These are phyloP conservation scores for Ceratitis capitata DNA, from an alignment of 1,140 invertebrate species.

Conservation along the genomic window DNA sequence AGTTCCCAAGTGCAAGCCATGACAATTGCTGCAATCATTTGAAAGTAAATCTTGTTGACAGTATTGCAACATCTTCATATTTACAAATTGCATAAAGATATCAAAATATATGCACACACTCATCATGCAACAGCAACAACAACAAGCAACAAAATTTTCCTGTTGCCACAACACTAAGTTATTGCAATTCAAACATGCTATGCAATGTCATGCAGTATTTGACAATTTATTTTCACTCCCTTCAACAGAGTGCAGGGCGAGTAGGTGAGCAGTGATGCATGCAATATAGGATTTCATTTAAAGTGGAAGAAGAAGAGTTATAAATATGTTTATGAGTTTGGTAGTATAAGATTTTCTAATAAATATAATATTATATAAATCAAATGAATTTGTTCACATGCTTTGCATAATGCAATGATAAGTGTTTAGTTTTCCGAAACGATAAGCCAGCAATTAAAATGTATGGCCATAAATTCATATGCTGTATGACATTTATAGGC, in stretches of 20 bases:
- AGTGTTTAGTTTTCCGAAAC: too few species aligned
- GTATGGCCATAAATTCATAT: too few species aligned
- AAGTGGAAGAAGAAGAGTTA: not conserved
- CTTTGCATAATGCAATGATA: too few species aligned
- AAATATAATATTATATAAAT: too few species aligned
- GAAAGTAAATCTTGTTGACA: not conserved
- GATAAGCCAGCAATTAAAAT: too few species aligned
- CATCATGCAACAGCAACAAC: not conserved
- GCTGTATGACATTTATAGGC: too few species aligned
- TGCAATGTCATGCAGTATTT: conserved; percentile 12
- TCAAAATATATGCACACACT: not conserved
- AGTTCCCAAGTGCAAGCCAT: not conserved
- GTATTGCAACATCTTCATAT: not conserved
- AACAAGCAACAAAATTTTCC: not conserved
- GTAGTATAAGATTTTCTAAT: too few species aligned
- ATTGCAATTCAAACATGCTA: conserved; percentile 4
- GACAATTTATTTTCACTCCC: not conserved
- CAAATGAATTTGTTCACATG: too few species aligned
- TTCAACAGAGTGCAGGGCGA: not conserved
- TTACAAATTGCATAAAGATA: not conserved
- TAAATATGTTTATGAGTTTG: too few species aligned
- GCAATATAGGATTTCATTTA: not conserved
- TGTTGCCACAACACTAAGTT: not conserved
- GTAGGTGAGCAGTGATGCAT: not conserved
- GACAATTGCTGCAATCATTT: conserved; percentile 15